Evolutionary conservation across 2,797 vertebrate genomes (phyloP).

Genomic region (Enteromius mattozi): DNA sequence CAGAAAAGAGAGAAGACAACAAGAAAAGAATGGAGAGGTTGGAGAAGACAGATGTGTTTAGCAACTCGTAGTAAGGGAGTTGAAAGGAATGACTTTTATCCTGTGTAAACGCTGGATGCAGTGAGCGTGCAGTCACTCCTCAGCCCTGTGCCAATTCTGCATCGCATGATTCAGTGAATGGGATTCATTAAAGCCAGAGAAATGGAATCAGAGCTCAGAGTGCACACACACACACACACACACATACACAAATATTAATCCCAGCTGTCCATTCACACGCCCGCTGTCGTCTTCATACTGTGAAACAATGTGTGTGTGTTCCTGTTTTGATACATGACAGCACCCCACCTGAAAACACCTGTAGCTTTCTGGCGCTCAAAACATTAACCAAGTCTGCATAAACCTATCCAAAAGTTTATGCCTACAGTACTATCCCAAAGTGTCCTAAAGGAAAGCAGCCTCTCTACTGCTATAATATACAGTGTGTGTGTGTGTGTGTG

Average conservation of each 20-base stretch:
- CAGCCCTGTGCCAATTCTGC: slow-evolving; percentile 71
- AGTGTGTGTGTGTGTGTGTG: too few species aligned
- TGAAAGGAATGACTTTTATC: slow-evolving; percentile 64
- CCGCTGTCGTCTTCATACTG: slow-evolving; percentile 61
- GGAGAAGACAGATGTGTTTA: slow-evolving; percentile 11
- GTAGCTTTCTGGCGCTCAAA: slow-evolving; percentile 1
- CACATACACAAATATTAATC: slow-evolving; percentile 71
- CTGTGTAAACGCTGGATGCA: slow-evolving; percentile 63
- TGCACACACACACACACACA: slow-evolving; percentile 34
- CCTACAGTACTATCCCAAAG: not conserved
- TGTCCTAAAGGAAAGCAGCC: not conserved
- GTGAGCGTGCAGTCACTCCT: slow-evolving; percentile 68
- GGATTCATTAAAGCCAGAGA: slow-evolving; percentile 76
- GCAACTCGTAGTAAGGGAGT: slow-evolving; percentile 29
- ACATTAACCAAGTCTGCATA: not conserved
- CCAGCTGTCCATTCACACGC: slow-evolving; percentile 74
- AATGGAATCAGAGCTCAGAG: slow-evolving; percentile 52
- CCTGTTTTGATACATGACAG: slow-evolving; percentile 24
- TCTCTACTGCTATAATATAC: too few species aligned
- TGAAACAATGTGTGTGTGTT: slow-evolving; percentile 39
- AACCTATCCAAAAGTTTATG: not conserved
- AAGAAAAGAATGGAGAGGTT: not conserved
- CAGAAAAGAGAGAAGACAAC: slow-evolving; percentile 6
- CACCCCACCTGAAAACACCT: slow-evolving; percentile 32
- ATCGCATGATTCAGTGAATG: slow-evolving; percentile 78